Evolutionary conservation across 2,113 vertebrate genomes (phyloP), one percentile per base, ranked within the genome.

Genomic region (Syngnathus floridae): DNA sequence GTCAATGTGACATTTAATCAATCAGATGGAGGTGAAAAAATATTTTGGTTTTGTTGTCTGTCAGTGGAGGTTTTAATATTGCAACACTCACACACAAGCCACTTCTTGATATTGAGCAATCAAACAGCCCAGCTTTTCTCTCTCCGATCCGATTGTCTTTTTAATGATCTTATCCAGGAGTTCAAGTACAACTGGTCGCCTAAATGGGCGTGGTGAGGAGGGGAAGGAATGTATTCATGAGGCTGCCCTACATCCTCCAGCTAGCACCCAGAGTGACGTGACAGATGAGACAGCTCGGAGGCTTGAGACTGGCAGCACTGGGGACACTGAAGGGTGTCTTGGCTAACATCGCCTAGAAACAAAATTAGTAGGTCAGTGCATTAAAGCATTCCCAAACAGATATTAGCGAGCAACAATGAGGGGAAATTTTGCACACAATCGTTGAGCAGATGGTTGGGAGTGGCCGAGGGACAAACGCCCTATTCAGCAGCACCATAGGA

Each of bases 171-270:
- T 62, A 76, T 82, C 78, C 62, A 62, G 86, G 85, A 79, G 69
- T 76, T 81, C 76, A 51, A 51, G 7, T 51, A n/a, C 62, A 66
- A 79, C 78, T 74, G 69, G 73, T 68, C 46, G 71, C 68, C 70
- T 74, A 82, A 83, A 83, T 76, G 69, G 82, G 73, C 56, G 64
- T 4, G 65, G 61, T 26, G 79, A 77, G 76, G 51, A 77, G 76
- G 51, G 63, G 62, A 80, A 68, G 69, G 79, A 80, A 84, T 83
- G 68, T 83, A 85, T 84, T 88, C 81, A 72, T 67, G 76, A 52
- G 61, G 75, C 75, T 88, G 83, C 69, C 79, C 86, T 84, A 84
- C 78, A 84, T 88, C 80, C 86, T 85, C 72, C 69, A 86, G 81
- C 82, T 73, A 77, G 74, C 82, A 82, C 78, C 76, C 74, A 83